Percentiles rank a stretch among this genome's conserved stretches.
Evolutionary conservation across 2,797 vertebrate genomes (phyloP).

Genomic region (Crypturellus tataupa): DNA sequence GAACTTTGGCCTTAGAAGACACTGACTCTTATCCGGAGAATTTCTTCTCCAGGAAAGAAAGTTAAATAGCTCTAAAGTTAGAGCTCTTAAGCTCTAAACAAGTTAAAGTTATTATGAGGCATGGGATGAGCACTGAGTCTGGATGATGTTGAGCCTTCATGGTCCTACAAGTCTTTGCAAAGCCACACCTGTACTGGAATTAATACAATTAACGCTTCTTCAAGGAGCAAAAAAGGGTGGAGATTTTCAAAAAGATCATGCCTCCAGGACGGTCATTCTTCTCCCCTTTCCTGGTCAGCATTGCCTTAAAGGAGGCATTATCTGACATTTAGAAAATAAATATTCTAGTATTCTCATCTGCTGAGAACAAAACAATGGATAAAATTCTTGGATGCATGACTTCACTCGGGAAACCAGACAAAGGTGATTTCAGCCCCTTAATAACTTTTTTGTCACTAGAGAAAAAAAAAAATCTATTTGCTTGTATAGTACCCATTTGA

Average conservation of each 20-base stretch:
- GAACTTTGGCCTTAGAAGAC: not conserved
- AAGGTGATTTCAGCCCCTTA: not conserved
- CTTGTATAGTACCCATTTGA: not conserved
- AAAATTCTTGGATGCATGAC: not conserved
- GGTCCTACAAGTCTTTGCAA: conserved; percentile 17
- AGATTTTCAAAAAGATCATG: conserved; percentile 19
- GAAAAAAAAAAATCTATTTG: not conserved
- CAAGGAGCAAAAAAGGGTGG: not conserved
- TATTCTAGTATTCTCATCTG: not conserved
- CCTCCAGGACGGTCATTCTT: conserved; percentile 41
- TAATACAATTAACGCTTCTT: conserved; percentile 29
- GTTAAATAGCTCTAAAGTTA: not conserved
- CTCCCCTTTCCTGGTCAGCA: conserved; percentile 8
- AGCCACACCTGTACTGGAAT: not conserved
- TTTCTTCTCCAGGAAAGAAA: not conserved
- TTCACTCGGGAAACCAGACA: not conserved
- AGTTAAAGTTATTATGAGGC: not conserved
- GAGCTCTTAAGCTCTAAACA: not conserved
- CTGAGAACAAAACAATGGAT: not conserved
- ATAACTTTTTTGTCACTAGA: not conserved
- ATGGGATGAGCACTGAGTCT: not conserved
- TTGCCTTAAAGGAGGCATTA: not conserved
- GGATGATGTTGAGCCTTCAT: rapidly evolving
- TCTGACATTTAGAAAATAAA: conserved; percentile 31
- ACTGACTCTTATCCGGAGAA: not conserved